Conservation (phyloP, 2,113 vertebrate species). For the Alethe diademata region DNA sequence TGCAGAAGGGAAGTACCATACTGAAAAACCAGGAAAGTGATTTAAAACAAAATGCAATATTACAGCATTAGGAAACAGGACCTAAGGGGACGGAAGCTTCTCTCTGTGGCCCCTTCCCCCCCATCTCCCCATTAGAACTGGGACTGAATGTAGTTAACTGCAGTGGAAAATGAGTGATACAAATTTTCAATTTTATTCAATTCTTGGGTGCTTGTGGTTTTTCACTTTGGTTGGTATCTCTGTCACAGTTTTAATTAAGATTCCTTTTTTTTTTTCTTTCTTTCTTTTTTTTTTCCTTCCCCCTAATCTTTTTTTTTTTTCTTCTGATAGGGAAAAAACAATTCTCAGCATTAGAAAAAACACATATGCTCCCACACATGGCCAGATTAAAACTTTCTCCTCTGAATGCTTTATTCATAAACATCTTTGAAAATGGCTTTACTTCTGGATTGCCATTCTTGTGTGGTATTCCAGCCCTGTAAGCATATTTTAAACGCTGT, state of each 20-base stretch:
- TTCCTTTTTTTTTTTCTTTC: too few relatives aligned
- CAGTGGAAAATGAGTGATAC: background rate
- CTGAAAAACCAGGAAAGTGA: background rate
- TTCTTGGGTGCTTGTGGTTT: background rate
- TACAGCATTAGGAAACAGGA: background rate
- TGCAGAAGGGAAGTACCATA: background rate
- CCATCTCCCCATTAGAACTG: background rate
- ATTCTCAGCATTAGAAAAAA: background rate
- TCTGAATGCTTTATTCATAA: background rate
- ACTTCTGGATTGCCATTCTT: background rate
- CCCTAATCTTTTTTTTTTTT: background rate
- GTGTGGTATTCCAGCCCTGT: background rate
- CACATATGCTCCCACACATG: background rate
- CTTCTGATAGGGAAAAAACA: background rate
- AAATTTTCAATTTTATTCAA: background rate
- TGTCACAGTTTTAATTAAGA: background rate
- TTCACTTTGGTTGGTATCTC: background rate
- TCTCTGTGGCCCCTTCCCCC: rapidly evolving
- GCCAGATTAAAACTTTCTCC: background rate
- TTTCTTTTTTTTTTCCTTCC: rapidly evolving
- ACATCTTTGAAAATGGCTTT: background rate
- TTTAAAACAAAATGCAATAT: background rate
- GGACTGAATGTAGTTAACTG: background rate
- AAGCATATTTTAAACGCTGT: background rate
- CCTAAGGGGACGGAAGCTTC: background rate